Base-by-base conservation (phyloP, 2,797 vertebrate species). In the Siniperca scherzeri region DNA sequence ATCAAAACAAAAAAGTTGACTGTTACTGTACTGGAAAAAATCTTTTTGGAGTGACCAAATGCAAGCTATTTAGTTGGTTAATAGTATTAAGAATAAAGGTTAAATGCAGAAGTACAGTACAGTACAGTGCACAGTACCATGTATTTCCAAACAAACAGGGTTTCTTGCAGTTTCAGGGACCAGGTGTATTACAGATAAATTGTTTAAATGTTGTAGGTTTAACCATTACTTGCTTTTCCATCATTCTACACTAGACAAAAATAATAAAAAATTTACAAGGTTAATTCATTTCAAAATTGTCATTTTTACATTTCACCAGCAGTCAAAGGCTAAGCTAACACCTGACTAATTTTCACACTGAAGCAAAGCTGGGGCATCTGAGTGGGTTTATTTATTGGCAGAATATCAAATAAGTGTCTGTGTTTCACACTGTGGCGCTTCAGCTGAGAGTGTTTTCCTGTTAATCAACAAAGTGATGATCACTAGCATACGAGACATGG, bases 401-500 rank as follows among this genome's bases (percentile, higher is more conserved):
- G 21, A 56, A 12, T 46, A 70, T 30, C 38, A 55, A 25, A 70
- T 42, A 21, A 17, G 25, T n/a, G 53, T 81, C 6, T 64, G 57
- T 22, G 48, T 70, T 17, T 77, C 52, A 53, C 52, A 25, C 59
- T 46, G 60, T 33, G 19, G 19, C 19, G 65, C 62, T 50, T 60
- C 64, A 70, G 21, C 33, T 68, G 27, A 36, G 42, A 38, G 56
- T 68, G 56, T 73, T 66, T 55, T 69, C 25, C 42, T 67, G 40
- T 46, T 82, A 60, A 77, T 80, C 70, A 81, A 14, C 38, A 2
- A 17, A 50, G 82, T 33, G 70, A 70, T 11, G 46, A 68, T 76
- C 40, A 52, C n/a, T 21, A 44, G 22, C 62, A 75, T 70, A 12
- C 57, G 46, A 53, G 66, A 77, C 38, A 21, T 12, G 38, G 36